Evolutionary conservation across 2,113 vertebrate species (phyloP).

Genomic region (Fulmarus glacialis): DNA sequence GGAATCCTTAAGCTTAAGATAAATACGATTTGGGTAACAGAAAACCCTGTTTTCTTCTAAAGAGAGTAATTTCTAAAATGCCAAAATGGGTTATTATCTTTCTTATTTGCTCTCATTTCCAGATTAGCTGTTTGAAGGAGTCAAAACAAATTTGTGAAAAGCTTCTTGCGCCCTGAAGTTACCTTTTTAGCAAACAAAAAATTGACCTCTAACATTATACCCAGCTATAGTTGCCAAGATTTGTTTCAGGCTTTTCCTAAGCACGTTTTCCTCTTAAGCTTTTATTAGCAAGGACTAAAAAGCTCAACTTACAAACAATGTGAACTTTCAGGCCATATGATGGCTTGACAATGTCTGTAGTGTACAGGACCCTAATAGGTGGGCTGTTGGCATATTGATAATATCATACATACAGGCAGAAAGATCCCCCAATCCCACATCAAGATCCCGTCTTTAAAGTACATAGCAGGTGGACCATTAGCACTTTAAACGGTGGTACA

Average conservation of each 20-base stretch:
- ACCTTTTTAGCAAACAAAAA: slow-evolving; percentile 18
- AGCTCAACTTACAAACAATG: neutral
- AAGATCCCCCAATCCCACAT: neutral
- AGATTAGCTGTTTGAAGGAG: slow-evolving; percentile 4
- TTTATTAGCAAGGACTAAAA: neutral
- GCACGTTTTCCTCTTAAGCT: neutral
- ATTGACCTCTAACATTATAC: neutral
- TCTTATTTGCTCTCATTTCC: slow-evolving; percentile 23
- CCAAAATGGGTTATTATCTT: neutral
- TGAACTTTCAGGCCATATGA: neutral
- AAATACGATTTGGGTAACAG: slow-evolving; percentile 9
- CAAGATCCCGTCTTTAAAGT: neutral
- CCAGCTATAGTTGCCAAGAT: neutral
- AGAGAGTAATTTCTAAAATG: slow-evolving; percentile 6
- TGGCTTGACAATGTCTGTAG: neutral
- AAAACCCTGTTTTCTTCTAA: neutral
- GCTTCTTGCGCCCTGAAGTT: neutral
- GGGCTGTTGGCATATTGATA: neutral
- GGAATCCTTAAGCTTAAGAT: neutral
- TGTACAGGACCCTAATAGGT: neutral
- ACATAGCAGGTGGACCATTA: neutral
- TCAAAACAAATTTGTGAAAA: slow-evolving; percentile 26
- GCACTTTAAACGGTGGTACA: neutral
- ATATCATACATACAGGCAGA: neutral
- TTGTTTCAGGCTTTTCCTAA: neutral